Evolutionary conservation across 2,113 vertebrate species (phyloP), one percentile per base, ranked within the genome.

Genomic region (Odontophorus gujanensis): DNA sequence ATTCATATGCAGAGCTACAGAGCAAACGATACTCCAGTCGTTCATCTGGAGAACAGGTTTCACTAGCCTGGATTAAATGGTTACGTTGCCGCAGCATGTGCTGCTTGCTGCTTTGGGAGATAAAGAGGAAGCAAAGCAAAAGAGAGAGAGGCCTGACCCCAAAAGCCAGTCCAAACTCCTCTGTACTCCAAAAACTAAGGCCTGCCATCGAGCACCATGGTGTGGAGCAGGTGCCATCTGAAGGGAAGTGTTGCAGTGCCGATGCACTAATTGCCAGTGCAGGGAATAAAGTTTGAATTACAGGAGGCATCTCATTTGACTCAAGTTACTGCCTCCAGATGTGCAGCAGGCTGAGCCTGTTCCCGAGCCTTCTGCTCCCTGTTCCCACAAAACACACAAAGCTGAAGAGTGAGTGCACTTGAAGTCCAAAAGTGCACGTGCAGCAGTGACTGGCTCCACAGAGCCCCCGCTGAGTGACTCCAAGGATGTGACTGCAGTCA

Each of bases 81-180:
- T 94, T 89, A 81, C 83, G 53, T 96, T 97, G 96, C 96, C 53
- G 17, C 96, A 97, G 97, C 92, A 95, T 51, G 63, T 95, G 96
- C 93, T 97, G 92, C 95, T 95, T 24, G 73, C 89, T 95, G 95
- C 92, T 94, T 61, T 42, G 19, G 73, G 88, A 81, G 96, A 91
- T 96, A 95, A 95, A 89, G 89, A 89, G 89, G 65, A 63, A 89
- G 75, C 42, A 78, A 92, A 76, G 86, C 4, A 9, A 93, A 92
- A 87, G 55, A 92, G 19, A 92, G 19, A 58, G 68, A 67, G 28
- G 75, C 78, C 96, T 85, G 72, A 83, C 32, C 59, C 72, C 74
- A n/a, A 50, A 65, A 55, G n/a, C 57, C 67, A 71, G 71, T 77
- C 67, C 81, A 32, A 81, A 57, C 26, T 85, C 36, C n/a, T 71